Base-by-base conservation (phyloP, 2,888 invertebrate species). In the Itoplectis maculator region DNA sequence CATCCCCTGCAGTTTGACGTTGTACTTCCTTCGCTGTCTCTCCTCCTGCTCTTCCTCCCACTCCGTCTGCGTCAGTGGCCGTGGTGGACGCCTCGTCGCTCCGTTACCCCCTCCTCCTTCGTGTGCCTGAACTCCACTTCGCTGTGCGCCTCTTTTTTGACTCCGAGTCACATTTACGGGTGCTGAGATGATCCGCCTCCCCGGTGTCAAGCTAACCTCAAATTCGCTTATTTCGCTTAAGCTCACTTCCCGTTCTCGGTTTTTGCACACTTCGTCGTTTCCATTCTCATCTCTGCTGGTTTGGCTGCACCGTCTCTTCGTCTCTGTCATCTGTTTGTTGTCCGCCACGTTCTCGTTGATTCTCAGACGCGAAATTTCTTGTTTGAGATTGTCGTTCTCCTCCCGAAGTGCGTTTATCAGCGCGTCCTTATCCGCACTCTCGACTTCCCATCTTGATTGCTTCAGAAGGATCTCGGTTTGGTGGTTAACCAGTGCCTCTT, bases 31-130 rank as follows among this genome's bases (percentile, higher is more conserved):
- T 29, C 29, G 29, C 15, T 40, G 23, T 61, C 73, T 73, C 15
- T 59, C 61, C 18, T 18, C 13, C 35, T 56, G 72, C 45, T 73
- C 73, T 37, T 42, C 11, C 9, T 61, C 61, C 47, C 63, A 73
- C 11, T 73, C 61, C 37, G 8, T 20, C 20, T 23, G 23, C 20
- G 54, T 9, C 23, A 56, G 18, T 8, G 13, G 9, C 3, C 54
- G 13, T 56, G 54, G 54, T n/a, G 13, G 47, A 5, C n/a, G 1
- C n/a, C 47, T 47, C 47, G 4, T 47, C 47, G 47, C 47, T n/a
- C 8, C 11, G 11, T 56, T 56, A 29, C 11, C 54, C 54, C 9
- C 3, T 13, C 9, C 3, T 13, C 29, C 54, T 56, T 11, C 54
- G 29, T 56, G 9, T 13, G 54, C 13, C 13, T 5, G 13, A 20